Evolutionary conservation across 2,888 invertebrate genomes (phyloP).

Genomic region (Rhodophaea formosa): DNA sequence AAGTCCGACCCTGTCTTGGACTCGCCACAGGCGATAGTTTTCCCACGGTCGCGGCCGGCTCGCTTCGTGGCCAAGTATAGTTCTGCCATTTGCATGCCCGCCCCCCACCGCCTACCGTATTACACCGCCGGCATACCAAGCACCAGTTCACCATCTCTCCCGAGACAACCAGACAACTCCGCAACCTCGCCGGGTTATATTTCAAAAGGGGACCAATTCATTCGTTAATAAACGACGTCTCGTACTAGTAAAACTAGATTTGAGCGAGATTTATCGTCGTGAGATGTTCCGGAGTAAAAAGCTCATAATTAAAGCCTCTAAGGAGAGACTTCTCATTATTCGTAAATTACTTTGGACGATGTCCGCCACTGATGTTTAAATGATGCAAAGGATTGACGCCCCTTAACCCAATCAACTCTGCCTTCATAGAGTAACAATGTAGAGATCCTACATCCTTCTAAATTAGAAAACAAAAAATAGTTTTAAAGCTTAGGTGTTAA

Average conservation of each 20-base stretch:
- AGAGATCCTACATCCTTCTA: neutral
- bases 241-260: conserved; percentile 51
- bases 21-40: conserved; percentile 81
- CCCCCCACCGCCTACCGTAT: conserved; percentile 69
- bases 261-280: conserved; percentile 30
- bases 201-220: conserved; percentile 49
- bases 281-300: conserved; percentile 11
- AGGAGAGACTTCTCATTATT: conserved; percentile 16
- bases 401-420: neutral
- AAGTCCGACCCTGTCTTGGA: conserved; percentile 55
- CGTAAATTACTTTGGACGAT: conserved; percentile 18
- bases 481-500: no score
- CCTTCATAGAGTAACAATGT: neutral
- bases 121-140: conserved; percentile 55
- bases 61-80: conserved; percentile 73
- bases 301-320: conserved; percentile 8
- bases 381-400: conserved; percentile 15
- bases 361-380: neutral
- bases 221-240: conserved; percentile 54
- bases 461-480: no score
- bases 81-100: conserved; percentile 78
- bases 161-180: conserved; percentile 32
- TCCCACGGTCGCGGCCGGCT: conserved; percentile 76
- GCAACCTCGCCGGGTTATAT: conserved; percentile 39
- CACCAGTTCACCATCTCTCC: conserved; percentile 26